Percentiles rank a stretch among this genome's conserved stretches.
Evolutionary conservation across 2,797 vertebrate genomes (phyloP).

Genomic region (Decapterus maruadsi): DNA sequence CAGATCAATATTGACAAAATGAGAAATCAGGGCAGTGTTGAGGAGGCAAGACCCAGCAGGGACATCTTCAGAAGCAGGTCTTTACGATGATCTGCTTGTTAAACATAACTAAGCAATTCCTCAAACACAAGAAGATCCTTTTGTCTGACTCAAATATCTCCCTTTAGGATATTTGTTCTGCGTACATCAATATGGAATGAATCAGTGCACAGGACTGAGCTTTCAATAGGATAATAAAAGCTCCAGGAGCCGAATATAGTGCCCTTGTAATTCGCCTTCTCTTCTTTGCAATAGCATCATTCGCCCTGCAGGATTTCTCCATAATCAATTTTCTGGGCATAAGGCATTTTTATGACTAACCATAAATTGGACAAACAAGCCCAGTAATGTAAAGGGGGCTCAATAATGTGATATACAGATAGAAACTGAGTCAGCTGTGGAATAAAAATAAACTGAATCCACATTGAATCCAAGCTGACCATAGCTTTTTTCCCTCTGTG

Average conservation of each 20-base stretch:
- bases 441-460: conserved; percentile 20
- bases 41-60: conserved; percentile 26
- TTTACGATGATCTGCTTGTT: conserved; percentile 54
- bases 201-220: conserved; percentile 15
- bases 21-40: conserved; percentile 32
- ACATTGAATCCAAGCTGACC: neutral
- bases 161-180: conserved; percentile 54
- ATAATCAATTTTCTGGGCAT: conserved; percentile 38
- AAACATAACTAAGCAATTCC: conserved; percentile 41
- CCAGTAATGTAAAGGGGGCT: conserved; percentile 25
- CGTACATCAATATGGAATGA: conserved; percentile 46
- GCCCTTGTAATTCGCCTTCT: conserved; percentile 30
- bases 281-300: conserved; percentile 32
- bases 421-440: conserved; percentile 22
- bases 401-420: conserved; percentile 6
- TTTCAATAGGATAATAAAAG: conserved; percentile 24
- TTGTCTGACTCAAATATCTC: conserved; percentile 33
- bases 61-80: conserved; percentile 30
- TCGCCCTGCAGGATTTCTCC: conserved; percentile 26
- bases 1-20: conserved; percentile 68
- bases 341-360: conserved; percentile 27
- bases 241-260: conserved; percentile 20
- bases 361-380: conserved; percentile 40
- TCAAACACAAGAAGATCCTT: conserved; percentile 43
- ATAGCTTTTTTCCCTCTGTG: neutral